Conservation (phyloP, 2,888 invertebrate species). For the Sceliomorpha sp. region DNA sequence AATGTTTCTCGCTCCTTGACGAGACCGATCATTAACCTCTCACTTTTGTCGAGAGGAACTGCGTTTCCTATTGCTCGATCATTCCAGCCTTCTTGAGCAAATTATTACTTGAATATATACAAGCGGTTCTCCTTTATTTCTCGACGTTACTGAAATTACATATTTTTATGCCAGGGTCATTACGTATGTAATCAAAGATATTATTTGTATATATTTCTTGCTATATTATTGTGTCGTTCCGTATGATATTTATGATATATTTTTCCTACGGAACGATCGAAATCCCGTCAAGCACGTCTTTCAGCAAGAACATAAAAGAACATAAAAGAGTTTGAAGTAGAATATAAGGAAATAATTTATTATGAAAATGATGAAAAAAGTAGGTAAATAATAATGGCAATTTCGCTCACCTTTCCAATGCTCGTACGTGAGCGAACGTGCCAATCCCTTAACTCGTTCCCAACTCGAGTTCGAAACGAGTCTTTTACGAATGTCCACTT, state of each 20-base stretch:
- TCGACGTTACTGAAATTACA: constrained; percentile 7
- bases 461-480: constrained; percentile 14
- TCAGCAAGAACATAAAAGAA: too few species aligned
- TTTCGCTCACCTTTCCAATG: too few species aligned
- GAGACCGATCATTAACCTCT: constrained; percentile 24
- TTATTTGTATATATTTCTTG: too few species aligned
- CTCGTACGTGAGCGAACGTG: too few species aligned
- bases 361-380: too few species aligned
- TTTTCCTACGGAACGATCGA: constrained; percentile 13
- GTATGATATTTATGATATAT: background rate
- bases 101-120: constrained; percentile 17
- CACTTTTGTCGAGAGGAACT: constrained; percentile 13
- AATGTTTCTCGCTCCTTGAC: constrained; percentile 32
- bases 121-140: constrained; percentile 5
- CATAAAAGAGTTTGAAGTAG: too few species aligned
- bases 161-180: background rate
- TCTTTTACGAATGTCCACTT: constrained; percentile 17
- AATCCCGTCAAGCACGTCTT: too few species aligned
- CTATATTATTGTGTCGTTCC: background rate
- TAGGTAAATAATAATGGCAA: too few species aligned
- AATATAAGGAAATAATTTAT: too few species aligned
- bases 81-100: constrained; percentile 23
- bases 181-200: background rate
- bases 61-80: constrained; percentile 4
- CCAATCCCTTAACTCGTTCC: constrained; percentile 33